Percentiles rank a stretch among this genome's conserved stretches.
These are phyloP conservation scores for Puntigrus tetrazona DNA, from an alignment of 2,113 vertebrate species.

Conservation along the genomic window DNA sequence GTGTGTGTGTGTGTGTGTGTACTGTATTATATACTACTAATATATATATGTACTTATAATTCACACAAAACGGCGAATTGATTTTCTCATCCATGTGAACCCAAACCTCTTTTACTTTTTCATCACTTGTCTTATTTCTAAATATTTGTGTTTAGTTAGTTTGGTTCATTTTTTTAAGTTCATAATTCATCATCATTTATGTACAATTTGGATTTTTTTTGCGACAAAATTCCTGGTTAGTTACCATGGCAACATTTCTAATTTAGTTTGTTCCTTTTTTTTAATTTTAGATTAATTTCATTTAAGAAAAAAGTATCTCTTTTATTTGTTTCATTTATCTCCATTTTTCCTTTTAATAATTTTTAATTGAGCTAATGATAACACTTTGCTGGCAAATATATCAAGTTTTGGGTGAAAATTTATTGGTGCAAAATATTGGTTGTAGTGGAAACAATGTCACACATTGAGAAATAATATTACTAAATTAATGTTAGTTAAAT, in stretches of 20 bases:
- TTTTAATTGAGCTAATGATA: no score
- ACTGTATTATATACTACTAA: no score
- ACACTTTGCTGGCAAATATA: neutral
- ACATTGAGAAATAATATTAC: neutral
- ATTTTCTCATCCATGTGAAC: neutral
- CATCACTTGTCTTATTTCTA: neutral
- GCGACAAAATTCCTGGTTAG: neutral
- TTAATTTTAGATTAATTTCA: no score
- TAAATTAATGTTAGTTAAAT: neutral
- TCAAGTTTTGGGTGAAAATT: neutral
- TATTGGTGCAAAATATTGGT: neutral
- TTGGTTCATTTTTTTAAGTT: neutral
- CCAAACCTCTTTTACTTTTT: neutral
- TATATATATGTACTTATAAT: neutral
- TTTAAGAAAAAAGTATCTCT: no score
- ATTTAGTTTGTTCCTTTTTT: neutral
- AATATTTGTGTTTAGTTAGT: neutral
- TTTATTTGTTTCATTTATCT: neutral
- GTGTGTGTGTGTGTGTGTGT: no score
- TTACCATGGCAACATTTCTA: neutral
- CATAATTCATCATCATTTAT: neutral
- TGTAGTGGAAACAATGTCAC: neutral
- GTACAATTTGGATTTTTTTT: neutral
- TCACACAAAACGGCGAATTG: neutral
- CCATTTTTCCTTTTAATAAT: neutral